Base-by-base conservation (phyloP, 1,140 invertebrate genomes). In the Octopus bimaculoides region DNA sequence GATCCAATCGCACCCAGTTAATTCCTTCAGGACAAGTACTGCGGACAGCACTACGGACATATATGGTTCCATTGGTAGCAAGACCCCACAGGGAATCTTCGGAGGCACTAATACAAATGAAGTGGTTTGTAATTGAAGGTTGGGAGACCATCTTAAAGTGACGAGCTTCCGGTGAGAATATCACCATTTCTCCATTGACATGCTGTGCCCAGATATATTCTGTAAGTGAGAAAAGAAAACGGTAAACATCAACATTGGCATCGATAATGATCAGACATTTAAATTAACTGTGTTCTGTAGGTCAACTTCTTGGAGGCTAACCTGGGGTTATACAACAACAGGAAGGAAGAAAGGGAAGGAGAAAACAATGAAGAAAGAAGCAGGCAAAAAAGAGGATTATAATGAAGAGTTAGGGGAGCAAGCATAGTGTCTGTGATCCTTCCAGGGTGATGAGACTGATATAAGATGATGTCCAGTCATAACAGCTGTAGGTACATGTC, bases 141-240 rank as follows among this genome's bases (percentile, higher is more conserved):
- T 75, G 74, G 41, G 52, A 14, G 8, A 75, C 52, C 74, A 75
- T 53, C 52, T 75, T 75, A 4, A 52, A 75, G 74, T 52, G 74
- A 52, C 52, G 74, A 17, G 41, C 26, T 53, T 75, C 41, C 41
- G 74, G 74, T 41, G 74, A 75, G 17, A 75, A 75, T 20, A 53
- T 53, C 41, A 75, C 52, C 26, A 75, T 52, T 75, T 75, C 74
- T 52, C 74, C 74, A 75, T 75, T 75, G 5, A 52, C 41, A 8
- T 75, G 74, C 20, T 75, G 74, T 7, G 74, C 74, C 74, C 74
- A 75, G 8, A 75, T 75, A 17, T 52, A 75, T 52, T 53, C 74
- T 75, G 74, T 17, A 75, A 53, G 6, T 14, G 17, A 61, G 17
- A 61, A 17, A 17, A 61, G 17, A 61, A 61, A 12, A 61, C 1